Base-by-base conservation (phyloP, 2,113 vertebrate species). In the Urocitellus parryii region DNA sequence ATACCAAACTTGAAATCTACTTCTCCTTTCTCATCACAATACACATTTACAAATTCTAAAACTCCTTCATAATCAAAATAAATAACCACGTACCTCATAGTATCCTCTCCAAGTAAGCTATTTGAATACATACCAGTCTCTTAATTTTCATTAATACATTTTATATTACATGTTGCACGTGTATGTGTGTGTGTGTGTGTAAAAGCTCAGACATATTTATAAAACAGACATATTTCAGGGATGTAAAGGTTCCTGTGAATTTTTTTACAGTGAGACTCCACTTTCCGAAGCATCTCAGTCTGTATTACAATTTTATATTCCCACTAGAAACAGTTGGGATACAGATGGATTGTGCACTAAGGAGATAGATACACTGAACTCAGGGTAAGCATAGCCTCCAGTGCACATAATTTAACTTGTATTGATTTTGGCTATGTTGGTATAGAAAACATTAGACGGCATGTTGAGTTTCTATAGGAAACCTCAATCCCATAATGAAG, bases 141-240 rank as follows among this genome's bases (percentile, higher is more conserved):
- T 95, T 74, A 68, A 92, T 61, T 90, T 94, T 87, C 8, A 94
- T 86, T 76, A 14, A 20, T 91, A 20, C 1, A 70, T 65, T 78
- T 73, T 80, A 53, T 56, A 77, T 63, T 61, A 56, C 34, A 37
- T 11, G 8, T 77, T 63, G 61, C 61, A 58, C 61, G 25, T 13
- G 7, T 39, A 6, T 8, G 0, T 76, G 10, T 39, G 1, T 39
- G 3, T 67, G 39, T 39, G 39, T 39, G 39, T 39, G 39, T 39
- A 14, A 45, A 91, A 68, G 90, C 13, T 42, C 22, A 80, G 45
- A 45, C 45, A 45, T 45, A 9, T 45, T 45, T 45, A 58, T 63
- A 79, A 70, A 82, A 48, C 25, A 68, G 42, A 70, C 48, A 70
- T n/a, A 94, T 80, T 79, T 87, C 37, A 80, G 16, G 24, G 45